Base-by-base conservation (phyloP, 2,888 invertebrate species). In the Campoletis raptor region DNA sequence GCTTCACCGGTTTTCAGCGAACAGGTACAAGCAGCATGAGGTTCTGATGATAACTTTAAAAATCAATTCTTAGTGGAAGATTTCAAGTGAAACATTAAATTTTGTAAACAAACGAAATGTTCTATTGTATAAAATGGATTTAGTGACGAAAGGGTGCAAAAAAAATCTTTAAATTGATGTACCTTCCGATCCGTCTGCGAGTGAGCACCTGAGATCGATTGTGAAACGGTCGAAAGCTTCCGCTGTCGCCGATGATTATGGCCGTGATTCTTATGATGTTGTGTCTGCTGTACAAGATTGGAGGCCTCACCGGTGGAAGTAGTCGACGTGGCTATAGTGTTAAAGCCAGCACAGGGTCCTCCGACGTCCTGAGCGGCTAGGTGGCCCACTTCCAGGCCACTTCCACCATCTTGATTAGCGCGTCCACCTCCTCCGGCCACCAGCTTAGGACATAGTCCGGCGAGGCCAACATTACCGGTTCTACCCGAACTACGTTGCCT, bases 401-500 rank as follows among this genome's bases (percentile, higher is more conserved):
- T 92, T 88, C 92, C 91, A 84, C 93, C 91, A 85, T 92, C 91
- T 90, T 93, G 94, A 86, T 90, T 90, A 87, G 90, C 91, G 82
- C 92, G 90, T 87, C 89, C 87, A 87, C 92, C 92, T 89, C 93
- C 91, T 91, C 92, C 91, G 88, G 92, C 90, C 91, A 92, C 93
- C 92, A 94, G 90, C 90, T 94, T 93, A 61, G 94, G 92, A 90
- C 94, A 93, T 90, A 94, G 91, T 89, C 93, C 94, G 78, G 94
- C 93, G 87, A 94, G 91, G 85, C 92, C 92, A 84, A 91, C 91
- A 87, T 92, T 92, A 83, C 92, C 92, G 89, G 92, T 92, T 90
- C 93, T 94, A 85, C 93, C 92, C 86, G 94, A 92, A 90, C 94
- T 91, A 87, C 93, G 92, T 89, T 94, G 94, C 91, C 94, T 93